Conservation (phyloP, 2,888 invertebrate species). For the Sisyra terminalis region DNA sequence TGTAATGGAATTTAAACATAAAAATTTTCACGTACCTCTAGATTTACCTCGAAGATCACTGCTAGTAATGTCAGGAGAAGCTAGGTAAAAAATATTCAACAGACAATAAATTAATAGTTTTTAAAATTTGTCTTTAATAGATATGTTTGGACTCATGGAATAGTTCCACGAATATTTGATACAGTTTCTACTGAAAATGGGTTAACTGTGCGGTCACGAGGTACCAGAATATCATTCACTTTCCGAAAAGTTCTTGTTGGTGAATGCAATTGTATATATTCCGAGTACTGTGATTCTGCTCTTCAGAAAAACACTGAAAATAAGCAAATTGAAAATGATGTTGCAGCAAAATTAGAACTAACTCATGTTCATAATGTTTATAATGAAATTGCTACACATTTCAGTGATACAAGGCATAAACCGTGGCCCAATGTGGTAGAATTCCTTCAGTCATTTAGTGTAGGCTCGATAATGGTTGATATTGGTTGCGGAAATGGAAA, state of each 20-base stretch:
- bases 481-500: slow-evolving; percentile 98
- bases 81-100: slow-evolving; percentile 33
- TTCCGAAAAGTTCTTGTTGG: slow-evolving; percentile 48
- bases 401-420: slow-evolving; percentile 84
- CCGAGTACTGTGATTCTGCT: slow-evolving; percentile 48
- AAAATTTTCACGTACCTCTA: slow-evolving; percentile 40
- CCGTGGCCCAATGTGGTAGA: slow-evolving; percentile 84
- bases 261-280: slow-evolving; percentile 47
- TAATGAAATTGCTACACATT: slow-evolving; percentile 85
- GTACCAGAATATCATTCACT: slow-evolving; percentile 66
- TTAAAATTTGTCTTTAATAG: slow-evolving; percentile 19
- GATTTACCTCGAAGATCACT: slow-evolving; percentile 54
- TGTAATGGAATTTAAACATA: slow-evolving; percentile 77
- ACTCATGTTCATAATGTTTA: slow-evolving; percentile 77
- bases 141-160: slow-evolving; percentile 78
- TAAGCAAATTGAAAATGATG: slow-evolving; percentile 23
- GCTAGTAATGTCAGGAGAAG: slow-evolving; percentile 63
- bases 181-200: slow-evolving; percentile 38
- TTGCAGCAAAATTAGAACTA: slow-evolving; percentile 50
- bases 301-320: slow-evolving; percentile 15
- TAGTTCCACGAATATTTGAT: slow-evolving; percentile 70
- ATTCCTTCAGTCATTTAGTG: slow-evolving; percentile 51
- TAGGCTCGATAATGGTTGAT: slow-evolving; percentile 65
- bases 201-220: slow-evolving; percentile 34
- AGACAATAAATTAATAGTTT: neutral